These are phyloP conservation scores for Cinclus mexicanus DNA, from an alignment of 2,113 vertebrate genomes.

Conservation along the genomic window DNA sequence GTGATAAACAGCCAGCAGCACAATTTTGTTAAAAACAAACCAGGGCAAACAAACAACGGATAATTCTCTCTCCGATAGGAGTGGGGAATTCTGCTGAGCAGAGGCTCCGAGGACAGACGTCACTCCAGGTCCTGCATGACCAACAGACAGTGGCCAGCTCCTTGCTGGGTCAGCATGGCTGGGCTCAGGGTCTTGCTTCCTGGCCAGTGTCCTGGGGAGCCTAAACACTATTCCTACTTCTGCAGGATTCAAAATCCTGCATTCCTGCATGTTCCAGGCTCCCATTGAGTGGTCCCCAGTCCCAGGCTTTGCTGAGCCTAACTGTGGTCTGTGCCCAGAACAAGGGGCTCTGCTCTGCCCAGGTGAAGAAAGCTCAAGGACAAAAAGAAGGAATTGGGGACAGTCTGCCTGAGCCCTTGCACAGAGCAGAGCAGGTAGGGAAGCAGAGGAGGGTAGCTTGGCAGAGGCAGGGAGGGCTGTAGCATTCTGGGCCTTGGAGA, in stretches of 20 bases:
- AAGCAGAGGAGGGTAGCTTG: not conserved
- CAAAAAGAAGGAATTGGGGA: not conserved
- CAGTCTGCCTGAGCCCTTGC: not conserved
- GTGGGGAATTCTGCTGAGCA: not conserved
- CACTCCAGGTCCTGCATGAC: not conserved
- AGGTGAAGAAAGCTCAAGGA: not conserved
- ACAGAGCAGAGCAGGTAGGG: not conserved
- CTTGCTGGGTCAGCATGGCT: not conserved
- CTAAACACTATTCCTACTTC: not conserved
- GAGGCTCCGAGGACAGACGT: not conserved
- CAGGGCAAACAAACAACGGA: slow-evolving; percentile 41
- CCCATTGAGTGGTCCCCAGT: not conserved
- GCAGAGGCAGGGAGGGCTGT: not conserved
- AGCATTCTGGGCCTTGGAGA: not conserved
- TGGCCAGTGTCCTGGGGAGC: not conserved
- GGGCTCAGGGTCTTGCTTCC: not conserved
- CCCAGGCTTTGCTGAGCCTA: not conserved
- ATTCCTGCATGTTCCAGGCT: not conserved
- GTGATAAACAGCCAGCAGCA: slow-evolving; percentile 66
- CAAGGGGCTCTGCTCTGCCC: not conserved
- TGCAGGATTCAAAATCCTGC: not conserved
- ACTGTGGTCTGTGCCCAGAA: not conserved
- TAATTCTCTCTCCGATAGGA: not conserved
- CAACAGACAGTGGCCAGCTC: not conserved
- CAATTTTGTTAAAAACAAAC: slow-evolving; percentile 57